Conservation (phyloP, 2,888 invertebrate genomes). For the Lycaena phlaeas region DNA sequence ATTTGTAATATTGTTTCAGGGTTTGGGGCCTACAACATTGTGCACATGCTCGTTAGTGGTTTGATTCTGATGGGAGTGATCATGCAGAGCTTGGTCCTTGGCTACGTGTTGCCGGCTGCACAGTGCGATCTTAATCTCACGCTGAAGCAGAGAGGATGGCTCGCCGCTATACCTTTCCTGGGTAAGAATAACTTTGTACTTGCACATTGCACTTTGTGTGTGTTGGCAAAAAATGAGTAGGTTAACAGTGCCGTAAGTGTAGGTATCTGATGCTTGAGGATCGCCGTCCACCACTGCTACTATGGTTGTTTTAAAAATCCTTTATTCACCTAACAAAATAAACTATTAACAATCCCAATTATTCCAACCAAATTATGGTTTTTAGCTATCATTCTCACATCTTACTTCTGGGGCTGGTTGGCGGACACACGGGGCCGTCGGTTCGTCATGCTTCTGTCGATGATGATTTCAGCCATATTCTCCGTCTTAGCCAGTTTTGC, state of each 20-base stretch:
- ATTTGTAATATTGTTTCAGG: constrained; percentile 43
- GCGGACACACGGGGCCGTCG: constrained; percentile 84
- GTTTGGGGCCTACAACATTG: constrained; percentile 75
- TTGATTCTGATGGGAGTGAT: constrained; percentile 78
- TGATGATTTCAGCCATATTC: constrained; percentile 65
- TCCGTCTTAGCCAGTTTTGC: constrained; percentile 74
- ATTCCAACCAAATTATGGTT: not conserved
- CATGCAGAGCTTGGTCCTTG: constrained; percentile 77
- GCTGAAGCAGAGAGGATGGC: constrained; percentile 74
- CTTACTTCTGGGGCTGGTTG: constrained; percentile 85
- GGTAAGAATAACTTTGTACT: too few relatives aligned
- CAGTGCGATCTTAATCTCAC: constrained; percentile 78
- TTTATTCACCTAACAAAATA: too few relatives aligned
- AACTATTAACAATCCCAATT: not conserved
- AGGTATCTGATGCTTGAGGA: too few relatives aligned
- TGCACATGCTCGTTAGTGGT: constrained; percentile 74
- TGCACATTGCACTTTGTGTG: too few relatives aligned
- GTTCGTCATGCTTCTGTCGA: constrained; percentile 65
- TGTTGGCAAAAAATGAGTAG: too few relatives aligned
- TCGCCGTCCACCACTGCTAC: too few relatives aligned
- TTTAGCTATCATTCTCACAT: constrained; percentile 79
- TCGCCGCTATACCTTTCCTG: constrained; percentile 77
- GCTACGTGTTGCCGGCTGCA: constrained; percentile 77
- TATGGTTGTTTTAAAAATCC: too few relatives aligned
- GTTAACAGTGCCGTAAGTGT: too few relatives aligned